Evolutionary conservation across 2,888 invertebrate genomes (phyloP).

Genomic region (Petrolisthes manimaculis): DNA sequence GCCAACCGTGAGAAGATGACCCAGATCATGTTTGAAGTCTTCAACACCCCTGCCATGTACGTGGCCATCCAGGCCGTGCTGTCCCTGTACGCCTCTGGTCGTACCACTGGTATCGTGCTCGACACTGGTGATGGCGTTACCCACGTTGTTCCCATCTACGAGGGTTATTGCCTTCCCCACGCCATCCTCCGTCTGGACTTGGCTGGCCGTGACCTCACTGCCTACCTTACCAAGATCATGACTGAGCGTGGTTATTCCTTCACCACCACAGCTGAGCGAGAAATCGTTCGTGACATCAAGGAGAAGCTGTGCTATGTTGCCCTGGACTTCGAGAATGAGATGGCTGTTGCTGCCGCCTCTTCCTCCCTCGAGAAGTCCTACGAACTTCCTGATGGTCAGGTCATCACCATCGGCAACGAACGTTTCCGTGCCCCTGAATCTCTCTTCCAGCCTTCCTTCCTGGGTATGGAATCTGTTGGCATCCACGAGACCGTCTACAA

Average conservation of each 20-base stretch:
- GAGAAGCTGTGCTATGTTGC: slow-evolving; percentile 75
- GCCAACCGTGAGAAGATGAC: slow-evolving; percentile 97
- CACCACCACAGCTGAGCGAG: slow-evolving; percentile 63
- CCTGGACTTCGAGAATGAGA: slow-evolving; percentile 23
- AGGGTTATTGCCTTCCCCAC: slow-evolving; percentile 67
- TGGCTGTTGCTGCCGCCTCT: no score
- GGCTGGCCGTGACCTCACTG: slow-evolving; percentile 47
- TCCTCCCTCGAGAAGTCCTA: slow-evolving; percentile 71
- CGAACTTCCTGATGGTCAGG: slow-evolving; percentile 90
- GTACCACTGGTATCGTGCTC: slow-evolving; percentile 65
- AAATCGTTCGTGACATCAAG: slow-evolving; percentile 76
- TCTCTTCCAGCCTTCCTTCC: slow-evolving; percentile 65
- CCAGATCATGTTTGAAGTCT: slow-evolving; percentile 82
- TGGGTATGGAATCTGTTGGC: slow-evolving; percentile 66
- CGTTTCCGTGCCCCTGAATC: slow-evolving; percentile 77
- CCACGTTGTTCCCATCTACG: slow-evolving; percentile 72
- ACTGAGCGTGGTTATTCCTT: slow-evolving; percentile 61
- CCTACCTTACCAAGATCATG: slow-evolving; percentile 52
- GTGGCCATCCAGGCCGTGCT: slow-evolving; percentile 91
- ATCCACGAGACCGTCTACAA: slow-evolving; percentile 77
- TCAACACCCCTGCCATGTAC: slow-evolving; percentile 93
- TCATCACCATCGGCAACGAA: slow-evolving; percentile 91
- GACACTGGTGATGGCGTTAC: slow-evolving; percentile 70
- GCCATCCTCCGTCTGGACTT: slow-evolving; percentile 42
- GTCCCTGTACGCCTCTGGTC: slow-evolving; percentile 59